Evolutionary conservation across 2,888 invertebrate species (phyloP).

Genomic region (Eremobia ochroleuca): DNA sequence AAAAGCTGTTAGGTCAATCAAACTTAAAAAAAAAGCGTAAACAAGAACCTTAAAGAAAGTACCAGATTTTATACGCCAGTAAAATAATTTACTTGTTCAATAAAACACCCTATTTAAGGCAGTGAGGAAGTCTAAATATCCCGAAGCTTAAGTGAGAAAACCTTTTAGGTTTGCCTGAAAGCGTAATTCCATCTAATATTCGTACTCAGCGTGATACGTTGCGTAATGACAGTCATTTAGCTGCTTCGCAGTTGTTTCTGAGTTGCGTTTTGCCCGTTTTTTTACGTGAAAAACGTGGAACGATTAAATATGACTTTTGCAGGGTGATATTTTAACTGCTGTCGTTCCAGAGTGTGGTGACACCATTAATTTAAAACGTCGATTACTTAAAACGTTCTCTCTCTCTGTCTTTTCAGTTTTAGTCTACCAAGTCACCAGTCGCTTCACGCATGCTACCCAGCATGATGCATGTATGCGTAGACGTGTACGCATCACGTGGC

Average conservation of each 20-base stretch:
- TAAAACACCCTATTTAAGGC: slow-evolving; percentile 15
- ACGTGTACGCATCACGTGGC: not conserved
- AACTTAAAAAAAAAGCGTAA: not conserved
- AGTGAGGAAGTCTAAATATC: slow-evolving; percentile 29
- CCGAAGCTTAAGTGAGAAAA: slow-evolving; percentile 33
- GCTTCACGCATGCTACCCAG: not conserved
- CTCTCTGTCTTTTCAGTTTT: not conserved
- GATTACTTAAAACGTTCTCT: not conserved
- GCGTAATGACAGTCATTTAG: slow-evolving; percentile 38
- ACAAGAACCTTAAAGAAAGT: not conserved
- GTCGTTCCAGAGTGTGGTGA: not conserved
- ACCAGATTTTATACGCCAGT: not conserved
- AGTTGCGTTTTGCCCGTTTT: not conserved
- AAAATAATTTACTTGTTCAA: slow-evolving; percentile 10
- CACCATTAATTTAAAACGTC: not conserved
- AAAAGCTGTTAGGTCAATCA: not conserved
- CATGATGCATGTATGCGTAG: not conserved
- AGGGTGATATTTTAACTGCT: not conserved
- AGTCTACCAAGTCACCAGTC: not conserved
- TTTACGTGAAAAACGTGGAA: not conserved
- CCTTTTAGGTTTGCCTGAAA: slow-evolving; percentile 45
- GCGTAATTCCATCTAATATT: slow-evolving; percentile 38
- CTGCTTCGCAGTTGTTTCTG: slow-evolving; percentile 1
- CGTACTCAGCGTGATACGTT: slow-evolving; percentile 30
- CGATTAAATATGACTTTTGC: not conserved